phyloP scores from a whole-genome alignment of 2,113 vertebrate genomes.

The Phrynocephalus versicolor region DNA sequence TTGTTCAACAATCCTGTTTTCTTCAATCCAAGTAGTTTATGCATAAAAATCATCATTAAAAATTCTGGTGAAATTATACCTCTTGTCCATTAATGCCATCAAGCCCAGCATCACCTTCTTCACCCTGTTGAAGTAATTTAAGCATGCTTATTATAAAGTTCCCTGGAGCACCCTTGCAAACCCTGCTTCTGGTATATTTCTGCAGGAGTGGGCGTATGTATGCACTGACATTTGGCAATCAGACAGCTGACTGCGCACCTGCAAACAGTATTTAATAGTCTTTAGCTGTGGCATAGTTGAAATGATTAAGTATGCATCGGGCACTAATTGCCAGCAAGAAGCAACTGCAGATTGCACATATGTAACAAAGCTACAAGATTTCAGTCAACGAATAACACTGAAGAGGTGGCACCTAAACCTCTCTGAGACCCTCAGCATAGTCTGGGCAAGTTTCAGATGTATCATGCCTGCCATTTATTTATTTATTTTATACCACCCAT shows the following conservation, averaged over 20 bases:
- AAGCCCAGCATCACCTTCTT: conserved; percentile 78
- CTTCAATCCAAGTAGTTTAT: background rate
- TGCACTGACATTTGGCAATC: no score
- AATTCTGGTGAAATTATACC: conserved; percentile 65
- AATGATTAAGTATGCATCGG: no score
- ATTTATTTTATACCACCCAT: no score
- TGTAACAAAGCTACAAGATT: no score
- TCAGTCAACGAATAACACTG: no score
- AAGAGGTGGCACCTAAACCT: no score
- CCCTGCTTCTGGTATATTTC: background rate
- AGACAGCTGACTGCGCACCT: background rate
- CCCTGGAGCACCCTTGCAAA: background rate
- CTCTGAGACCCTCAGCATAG: no score
- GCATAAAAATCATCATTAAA: background rate
- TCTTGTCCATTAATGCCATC: conserved; percentile 81
- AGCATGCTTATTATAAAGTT: background rate
- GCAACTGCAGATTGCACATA: no score
- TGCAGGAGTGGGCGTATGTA: background rate
- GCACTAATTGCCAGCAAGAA: no score
- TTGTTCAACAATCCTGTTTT: background rate
- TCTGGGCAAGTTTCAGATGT: no score
- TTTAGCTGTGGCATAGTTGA: background rate
- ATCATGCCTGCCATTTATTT: no score
- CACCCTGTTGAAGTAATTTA: conserved; percentile 72
- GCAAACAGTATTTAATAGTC: background rate